Evolutionary conservation across 2,113 vertebrate genomes (phyloP), one percentile per base, ranked within the genome.

Genomic region (Brachypodius melanocephalos): DNA sequence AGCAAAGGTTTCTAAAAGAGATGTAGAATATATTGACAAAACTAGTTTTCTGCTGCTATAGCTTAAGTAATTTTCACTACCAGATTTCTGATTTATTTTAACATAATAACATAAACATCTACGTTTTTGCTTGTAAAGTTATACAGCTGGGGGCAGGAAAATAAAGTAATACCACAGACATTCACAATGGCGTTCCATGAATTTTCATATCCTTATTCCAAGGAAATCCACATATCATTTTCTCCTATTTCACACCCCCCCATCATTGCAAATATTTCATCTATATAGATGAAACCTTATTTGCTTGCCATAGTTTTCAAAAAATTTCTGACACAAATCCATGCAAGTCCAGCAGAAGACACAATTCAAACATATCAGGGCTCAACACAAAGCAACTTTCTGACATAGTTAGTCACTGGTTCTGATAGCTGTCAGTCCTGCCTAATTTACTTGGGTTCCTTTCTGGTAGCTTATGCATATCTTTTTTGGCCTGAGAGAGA

Each of bases 381-480:
- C 45, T 95, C 66, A 65, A 95, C 86, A 55, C 43, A 85, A 94
- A 36, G 14, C 31, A 66, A 46, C 36, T 78, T 79, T 61, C 87
- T 81, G 42, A 72, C 85, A 28, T 4, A 78, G 46, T 32, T 7
- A 75, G 42, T 31, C 45, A 80, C 73, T 94, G 4, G 34, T 49
- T 90, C 66, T 89, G 65, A 82, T 8, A 52, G 75, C 25, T 62
- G 62, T 57, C 6, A 19, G 10, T 54, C 38, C 36, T 16, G 13
- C 63, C 54, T 73, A 91, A 94, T 89, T 94, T 89, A 81, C 52
- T 92, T 62, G 25, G 48, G 24, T 88, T 95, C 88, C 46, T 95
- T 94, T 93, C 32, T 51, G 28, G 79, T 25, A 92, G 40, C 14
- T 96, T 95, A 88, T 76, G 73, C 81, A 89, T 73, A 74, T 24